Evolutionary conservation across 2,113 vertebrate genomes (phyloP).

Genomic region (Petroica traversi): DNA sequence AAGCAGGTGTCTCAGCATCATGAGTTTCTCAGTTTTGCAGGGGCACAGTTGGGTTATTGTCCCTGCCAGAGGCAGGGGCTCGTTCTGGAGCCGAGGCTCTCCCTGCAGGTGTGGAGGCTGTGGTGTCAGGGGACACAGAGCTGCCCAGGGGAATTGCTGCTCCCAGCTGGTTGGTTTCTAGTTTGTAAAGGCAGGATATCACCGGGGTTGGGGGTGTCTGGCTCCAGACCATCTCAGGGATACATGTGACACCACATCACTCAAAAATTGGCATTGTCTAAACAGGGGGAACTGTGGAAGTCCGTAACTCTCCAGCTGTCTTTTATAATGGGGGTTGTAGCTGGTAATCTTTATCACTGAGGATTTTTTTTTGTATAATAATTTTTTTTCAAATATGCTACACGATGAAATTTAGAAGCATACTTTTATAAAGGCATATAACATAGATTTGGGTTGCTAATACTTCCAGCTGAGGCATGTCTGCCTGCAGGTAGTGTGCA

Average conservation of each 20-base stretch:
- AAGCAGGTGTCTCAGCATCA: not conserved
- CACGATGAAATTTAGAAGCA: not conserved
- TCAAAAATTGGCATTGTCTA: not conserved
- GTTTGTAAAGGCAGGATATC: not conserved
- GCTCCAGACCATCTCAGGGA: not conserved
- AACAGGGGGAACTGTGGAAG: not conserved
- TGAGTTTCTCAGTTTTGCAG: not conserved
- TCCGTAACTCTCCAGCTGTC: not conserved
- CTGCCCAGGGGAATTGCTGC: fast-evolving
- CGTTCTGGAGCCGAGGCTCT: fast-evolving
- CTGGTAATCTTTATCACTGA: not conserved
- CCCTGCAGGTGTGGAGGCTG: not conserved
- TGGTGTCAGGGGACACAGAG: fast-evolving
- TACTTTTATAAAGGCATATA: not conserved
- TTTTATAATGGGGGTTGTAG: not conserved
- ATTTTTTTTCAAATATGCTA: not conserved
- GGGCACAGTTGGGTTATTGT: not conserved
- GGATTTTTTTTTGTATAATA: not conserved
- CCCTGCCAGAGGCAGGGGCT: not conserved
- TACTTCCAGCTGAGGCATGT: not conserved
- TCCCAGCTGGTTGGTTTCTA: fast-evolving
- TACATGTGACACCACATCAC: fast-evolving
- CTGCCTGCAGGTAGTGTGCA: not conserved
- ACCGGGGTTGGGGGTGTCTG: fast-evolving
- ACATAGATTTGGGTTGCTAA: not conserved